Percentiles rank a stretch among this genome's conserved stretches.
phyloP scores from a whole-genome alignment of 2,113 vertebrate species.

The Asarcornis scutulata region DNA sequence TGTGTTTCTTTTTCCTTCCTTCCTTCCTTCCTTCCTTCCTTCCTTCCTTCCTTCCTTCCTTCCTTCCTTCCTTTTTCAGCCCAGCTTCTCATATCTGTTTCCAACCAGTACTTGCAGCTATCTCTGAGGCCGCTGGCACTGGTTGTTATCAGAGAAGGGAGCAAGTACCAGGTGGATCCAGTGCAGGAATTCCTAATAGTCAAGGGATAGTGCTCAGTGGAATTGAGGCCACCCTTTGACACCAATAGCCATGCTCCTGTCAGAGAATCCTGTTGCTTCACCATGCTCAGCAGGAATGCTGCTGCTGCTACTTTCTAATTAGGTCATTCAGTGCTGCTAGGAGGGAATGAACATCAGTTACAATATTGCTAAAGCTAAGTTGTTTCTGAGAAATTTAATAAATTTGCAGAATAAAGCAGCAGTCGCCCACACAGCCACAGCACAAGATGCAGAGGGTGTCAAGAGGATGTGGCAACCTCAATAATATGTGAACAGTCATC shows the following conservation, averaged over 20 bases:
- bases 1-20: neutral
- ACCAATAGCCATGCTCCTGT: neutral
- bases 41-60: too few relatives aligned
- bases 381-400: neutral
- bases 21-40: too few relatives aligned
- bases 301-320: neutral
- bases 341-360: neutral
- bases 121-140: neutral
- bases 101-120: neutral
- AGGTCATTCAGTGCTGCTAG: neutral
- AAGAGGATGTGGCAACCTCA: slow-evolving; percentile 10
- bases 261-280: neutral
- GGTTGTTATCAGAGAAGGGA: neutral
- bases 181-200: neutral
- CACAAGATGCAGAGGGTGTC: neutral
- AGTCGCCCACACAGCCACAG: neutral
- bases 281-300: neutral
- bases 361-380: neutral
- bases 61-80: neutral
- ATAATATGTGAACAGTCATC: neutral
- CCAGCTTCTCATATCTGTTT: neutral
- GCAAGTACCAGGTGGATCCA: neutral
- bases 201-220: fast-evolving
- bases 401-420: neutral
- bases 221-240: neutral